Percentiles rank a stretch among this genome's conserved stretches.
These are phyloP conservation scores for Alligator mississippiensis DNA, from an alignment of 2,113 vertebrate genomes.

Conservation along the genomic window DNA sequence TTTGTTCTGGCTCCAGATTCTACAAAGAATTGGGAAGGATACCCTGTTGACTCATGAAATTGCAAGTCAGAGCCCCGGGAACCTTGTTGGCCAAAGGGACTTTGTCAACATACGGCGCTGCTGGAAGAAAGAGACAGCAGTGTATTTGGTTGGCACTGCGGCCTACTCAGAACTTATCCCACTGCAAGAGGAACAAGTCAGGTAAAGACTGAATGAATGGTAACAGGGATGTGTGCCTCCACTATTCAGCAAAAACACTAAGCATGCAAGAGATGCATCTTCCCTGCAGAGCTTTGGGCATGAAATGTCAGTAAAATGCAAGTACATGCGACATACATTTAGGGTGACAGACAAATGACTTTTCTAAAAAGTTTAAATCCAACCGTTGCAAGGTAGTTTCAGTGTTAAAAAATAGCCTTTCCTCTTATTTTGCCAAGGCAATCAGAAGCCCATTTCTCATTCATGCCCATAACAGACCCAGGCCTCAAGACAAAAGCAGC, in stretches of 20 bases:
- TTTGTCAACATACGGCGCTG: constrained; percentile 83
- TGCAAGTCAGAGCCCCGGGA: constrained; percentile 74
- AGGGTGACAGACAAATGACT: neutral
- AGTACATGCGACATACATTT: neutral
- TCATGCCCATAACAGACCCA: neutral
- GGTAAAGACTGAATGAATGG: constrained; percentile 60
- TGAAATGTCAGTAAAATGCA: neutral
- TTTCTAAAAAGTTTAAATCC: neutral
- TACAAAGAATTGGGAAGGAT: constrained; percentile 73
- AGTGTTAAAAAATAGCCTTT: neutral
- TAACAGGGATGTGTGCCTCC: neutral
- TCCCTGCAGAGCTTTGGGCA: neutral
- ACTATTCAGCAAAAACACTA: neutral
- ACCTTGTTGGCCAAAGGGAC: constrained; percentile 84
- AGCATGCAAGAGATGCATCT: neutral
- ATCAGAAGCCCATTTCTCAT: neutral
- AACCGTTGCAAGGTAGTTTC: neutral
- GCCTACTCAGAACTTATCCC: constrained; percentile 72
- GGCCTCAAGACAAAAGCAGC: neutral
- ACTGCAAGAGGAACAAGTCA: constrained; percentile 79
- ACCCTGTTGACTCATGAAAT: constrained; percentile 84
- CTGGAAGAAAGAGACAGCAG: constrained; percentile 57
- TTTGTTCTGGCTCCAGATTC: constrained; percentile 69
- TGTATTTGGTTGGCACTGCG: constrained; percentile 81
- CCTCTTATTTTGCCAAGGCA: neutral